Base-by-base conservation (phyloP, 2,797 vertebrate genomes). In the Epinephelus awoara region DNA sequence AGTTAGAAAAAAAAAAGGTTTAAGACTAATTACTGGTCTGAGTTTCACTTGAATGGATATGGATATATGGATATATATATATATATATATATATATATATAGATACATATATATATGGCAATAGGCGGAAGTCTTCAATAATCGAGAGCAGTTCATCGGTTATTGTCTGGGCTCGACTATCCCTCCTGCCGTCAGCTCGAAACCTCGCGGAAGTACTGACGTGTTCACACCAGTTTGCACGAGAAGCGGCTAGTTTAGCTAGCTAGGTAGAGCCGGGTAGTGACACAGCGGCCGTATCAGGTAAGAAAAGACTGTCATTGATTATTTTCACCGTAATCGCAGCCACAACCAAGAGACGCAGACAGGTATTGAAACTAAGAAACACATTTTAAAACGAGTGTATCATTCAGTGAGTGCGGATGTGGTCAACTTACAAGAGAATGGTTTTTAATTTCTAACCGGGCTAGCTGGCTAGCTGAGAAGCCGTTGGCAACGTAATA, bases 271-370 rank as follows among this genome's bases (percentile, higher is more conserved):
- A 90, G 94, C 94, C 92, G 91, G 94, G 88, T 90, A 94, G 93
- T 93, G 94, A 96, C 93, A 94, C 94, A 95, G 93, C 93, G 93
- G 94, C 93, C 77, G 91, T 74, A 89, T 92, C 95, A 95, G 95
- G 95, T 96, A 89, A 94, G 94, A 86, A 75, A 89, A 9, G n/a
- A 44, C 49, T 78, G 59, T 52, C 58, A 84, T 73, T 84, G 29
- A 49, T 67, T 34, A 21, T 71, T 77, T 86, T 25, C 3, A 3
- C 38, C 59, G 0, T 34, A 29, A 23, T 44, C 62, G 13, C 3
- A 47, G 47, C 61, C 54, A 61, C 27, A 56, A 14, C n/a, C 1
- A 27, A 17, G 2, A 34, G 1, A 40, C 2, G 1, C 2, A 11
- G 12, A 18, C 2, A 18, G 0, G 2, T 29, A 27, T 52, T 52